Evolutionary conservation across 2,888 invertebrate genomes (phyloP).

Genomic region (Xanthostigma xanthostigma): DNA sequence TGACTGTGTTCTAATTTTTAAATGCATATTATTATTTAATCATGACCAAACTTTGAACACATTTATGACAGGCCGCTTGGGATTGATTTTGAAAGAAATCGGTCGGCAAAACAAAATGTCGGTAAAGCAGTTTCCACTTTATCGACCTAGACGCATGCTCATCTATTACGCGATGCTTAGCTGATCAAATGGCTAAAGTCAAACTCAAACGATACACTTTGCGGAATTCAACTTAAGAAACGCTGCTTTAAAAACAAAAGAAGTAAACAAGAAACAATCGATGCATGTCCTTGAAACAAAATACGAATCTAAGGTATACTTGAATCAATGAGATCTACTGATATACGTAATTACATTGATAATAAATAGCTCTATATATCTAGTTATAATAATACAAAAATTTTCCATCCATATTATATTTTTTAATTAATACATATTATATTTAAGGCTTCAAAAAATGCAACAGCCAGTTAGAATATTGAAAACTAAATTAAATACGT

Average conservation of each 20-base stretch:
- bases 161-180: too few species aligned
- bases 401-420: not conserved
- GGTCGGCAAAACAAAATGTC: too few species aligned
- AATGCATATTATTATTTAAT: too few species aligned
- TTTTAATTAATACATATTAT: not conserved
- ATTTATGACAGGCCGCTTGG: too few species aligned
- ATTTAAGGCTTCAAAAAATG: not conserved
- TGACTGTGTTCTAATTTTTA: too few species aligned
- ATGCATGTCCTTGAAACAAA: not conserved
- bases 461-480: not conserved
- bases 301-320: not conserved
- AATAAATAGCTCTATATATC: not conserved
- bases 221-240: too few species aligned
- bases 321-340: not conserved
- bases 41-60: too few species aligned
- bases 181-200: too few species aligned
- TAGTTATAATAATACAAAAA: not conserved
- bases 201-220: too few species aligned
- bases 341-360: conserved; percentile 1
- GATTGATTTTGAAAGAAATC: too few species aligned
- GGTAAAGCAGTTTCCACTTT: too few species aligned
- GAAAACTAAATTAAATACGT: not conserved
- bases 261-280: not conserved
- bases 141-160: too few species aligned
- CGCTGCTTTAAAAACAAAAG: not conserved